phyloP scores from a whole-genome alignment of 2,888 invertebrate species.

The Diplolepis rosae region DNA sequence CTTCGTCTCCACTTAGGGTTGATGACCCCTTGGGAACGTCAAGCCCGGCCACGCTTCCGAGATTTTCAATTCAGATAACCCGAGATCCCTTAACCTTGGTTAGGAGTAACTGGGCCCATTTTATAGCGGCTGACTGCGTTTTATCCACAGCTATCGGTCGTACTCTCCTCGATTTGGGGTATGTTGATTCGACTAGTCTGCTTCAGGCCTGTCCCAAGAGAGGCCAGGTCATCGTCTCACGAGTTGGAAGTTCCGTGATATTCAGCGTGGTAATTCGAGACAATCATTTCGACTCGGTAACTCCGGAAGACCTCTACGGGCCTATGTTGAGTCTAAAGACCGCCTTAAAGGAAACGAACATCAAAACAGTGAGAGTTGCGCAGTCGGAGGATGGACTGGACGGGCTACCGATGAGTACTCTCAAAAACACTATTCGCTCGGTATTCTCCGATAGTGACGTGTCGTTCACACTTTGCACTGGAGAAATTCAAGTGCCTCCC shows the following conservation, averaged over 20 bases:
- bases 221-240: background rate
- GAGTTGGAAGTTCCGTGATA: background rate
- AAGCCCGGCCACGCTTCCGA: background rate
- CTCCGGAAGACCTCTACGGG: background rate
- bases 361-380: background rate
- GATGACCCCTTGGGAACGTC: too few relatives aligned
- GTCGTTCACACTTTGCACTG: background rate
- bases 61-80: background rate
- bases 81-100: background rate
- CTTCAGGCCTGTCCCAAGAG: background rate
- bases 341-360: background rate
- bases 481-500: background rate
- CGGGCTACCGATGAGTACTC: background rate
- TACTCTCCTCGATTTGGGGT: slow-evolving; percentile 10
- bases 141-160: background rate
- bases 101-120: slow-evolving; percentile 18
- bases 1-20: too few relatives aligned
- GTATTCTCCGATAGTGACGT: background rate
- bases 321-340: background rate
- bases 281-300: background rate
- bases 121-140: slow-evolving; percentile 16
- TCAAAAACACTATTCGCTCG: background rate
- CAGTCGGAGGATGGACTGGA: background rate
- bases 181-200: background rate
- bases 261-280: background rate